phyloP scores from a whole-genome alignment of 1,140 invertebrate genomes.

The Helicoverpa zea region DNA sequence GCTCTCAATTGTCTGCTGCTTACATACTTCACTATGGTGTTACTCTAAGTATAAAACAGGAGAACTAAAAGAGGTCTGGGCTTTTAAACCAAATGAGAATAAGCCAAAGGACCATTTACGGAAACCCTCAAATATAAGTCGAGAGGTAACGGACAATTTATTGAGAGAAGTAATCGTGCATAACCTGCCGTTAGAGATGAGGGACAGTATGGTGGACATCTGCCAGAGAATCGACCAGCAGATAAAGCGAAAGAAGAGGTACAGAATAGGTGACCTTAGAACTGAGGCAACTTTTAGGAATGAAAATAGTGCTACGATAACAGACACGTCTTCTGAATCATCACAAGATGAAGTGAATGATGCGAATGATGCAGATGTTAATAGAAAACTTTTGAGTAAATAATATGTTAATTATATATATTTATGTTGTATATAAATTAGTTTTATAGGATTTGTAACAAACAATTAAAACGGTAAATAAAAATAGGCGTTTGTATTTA shows the following conservation, averaged over 20 bases:
- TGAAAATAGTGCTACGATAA: not conserved
- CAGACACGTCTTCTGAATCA: slow-evolving; percentile 1
- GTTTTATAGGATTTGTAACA: not conserved
- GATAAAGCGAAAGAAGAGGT: slow-evolving; percentile 68
- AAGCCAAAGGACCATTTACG: too few species aligned
- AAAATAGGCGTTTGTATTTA: not conserved
- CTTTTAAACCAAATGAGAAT: too few species aligned
- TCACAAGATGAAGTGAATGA: not conserved
- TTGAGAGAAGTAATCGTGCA: slow-evolving; percentile 72
- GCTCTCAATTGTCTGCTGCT: slow-evolving; percentile 62
- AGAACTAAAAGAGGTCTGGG: slow-evolving; percentile 48
- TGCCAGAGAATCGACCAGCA: slow-evolving; percentile 70
- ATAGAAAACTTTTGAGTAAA: not conserved
- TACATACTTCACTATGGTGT: slow-evolving; percentile 58
- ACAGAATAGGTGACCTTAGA: slow-evolving; percentile 53
- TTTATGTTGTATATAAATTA: slow-evolving; percentile 1
- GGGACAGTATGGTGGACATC: slow-evolving; percentile 69
- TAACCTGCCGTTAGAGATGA: slow-evolving; percentile 74
- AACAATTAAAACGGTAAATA: not conserved
- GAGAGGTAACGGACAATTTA: slow-evolving; percentile 65
- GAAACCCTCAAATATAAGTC: slow-evolving; percentile 47
- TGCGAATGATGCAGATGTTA: not conserved
- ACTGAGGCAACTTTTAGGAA: not conserved
- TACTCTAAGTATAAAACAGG: slow-evolving; percentile 57
- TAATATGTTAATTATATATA: not conserved